Evolutionary conservation across 2,888 invertebrate genomes (phyloP), one percentile per base, ranked within the genome.

Genomic region (Drosophila atripex): DNA sequence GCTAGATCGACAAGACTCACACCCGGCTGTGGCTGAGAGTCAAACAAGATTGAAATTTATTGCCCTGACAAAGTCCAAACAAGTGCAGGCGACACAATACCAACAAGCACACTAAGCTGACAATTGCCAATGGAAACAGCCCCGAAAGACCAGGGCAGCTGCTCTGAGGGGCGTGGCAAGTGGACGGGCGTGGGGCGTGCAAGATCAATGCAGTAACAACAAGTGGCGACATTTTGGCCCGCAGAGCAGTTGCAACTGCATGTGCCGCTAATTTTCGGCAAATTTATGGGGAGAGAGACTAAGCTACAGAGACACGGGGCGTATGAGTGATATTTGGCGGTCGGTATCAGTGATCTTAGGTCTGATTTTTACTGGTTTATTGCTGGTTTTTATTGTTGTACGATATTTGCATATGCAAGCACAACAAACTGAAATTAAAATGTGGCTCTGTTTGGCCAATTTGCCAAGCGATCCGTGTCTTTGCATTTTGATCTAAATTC

Each of bases 31-130:
- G 72, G 47, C 53, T 53, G 69, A 84, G 76, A 80, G 82, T 85
- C 88, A 86, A 88, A 86, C 83, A 56, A 85, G 88, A 87, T 88
- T 87, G 78, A 88, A 88, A 86, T 86, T 86, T 86, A 86, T 86
- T 82, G 77, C 71, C 69, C 73, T 75, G 83, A 69, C 86, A 75
- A 75, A 73, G 88, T 68, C 69, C 71, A 68, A 86, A 73, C 77
- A 83, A 83, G 88, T 86, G 86, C 83, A 61, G 69, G 58, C 38
- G 52, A 69, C 66, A 74, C 68, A 64, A 46, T 30, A n/a, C 30
- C 58, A 54, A 3, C 39, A 41, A 41, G 4, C 39, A 39, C 39
- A 43, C 30, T 38, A 45, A 53, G 47, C 60, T 49, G 63, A 80
- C 85, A 80, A 77, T 84, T 80, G 77, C 54, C 50, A 51, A 55